Evolutionary conservation across 2,888 invertebrate species (phyloP).

Genomic region (Ferrisia virgata): DNA sequence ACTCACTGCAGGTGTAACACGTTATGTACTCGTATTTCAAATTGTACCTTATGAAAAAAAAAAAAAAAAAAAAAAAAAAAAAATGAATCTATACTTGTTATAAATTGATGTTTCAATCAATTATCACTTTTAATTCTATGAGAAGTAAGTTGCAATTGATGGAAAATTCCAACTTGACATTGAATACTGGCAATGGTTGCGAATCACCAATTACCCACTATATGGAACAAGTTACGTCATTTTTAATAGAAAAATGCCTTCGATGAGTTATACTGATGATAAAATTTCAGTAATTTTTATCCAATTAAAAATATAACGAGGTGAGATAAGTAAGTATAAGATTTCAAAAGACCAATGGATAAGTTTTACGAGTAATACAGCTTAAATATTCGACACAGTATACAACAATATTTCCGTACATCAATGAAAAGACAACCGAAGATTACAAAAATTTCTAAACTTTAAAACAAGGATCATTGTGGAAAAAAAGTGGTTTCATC

Average conservation of each 20-base stretch:
- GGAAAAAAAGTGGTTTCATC: too few species aligned
- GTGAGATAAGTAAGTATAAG: background rate
- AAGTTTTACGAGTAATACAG: too few species aligned
- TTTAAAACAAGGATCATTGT: too few species aligned
- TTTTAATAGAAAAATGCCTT: conserved; percentile 2
- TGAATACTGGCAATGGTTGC: background rate
- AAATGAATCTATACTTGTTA: background rate
- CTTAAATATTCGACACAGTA: too few species aligned
- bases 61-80: too few species aligned
- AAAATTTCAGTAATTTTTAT: conserved; percentile 8
- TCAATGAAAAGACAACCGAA: too few species aligned
- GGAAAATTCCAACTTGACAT: conserved; percentile 17
- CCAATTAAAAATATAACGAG: background rate
- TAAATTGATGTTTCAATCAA: conserved; percentile 5
- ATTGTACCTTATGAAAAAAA: too few species aligned
- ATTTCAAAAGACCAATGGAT: background rate
- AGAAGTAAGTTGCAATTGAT: background rate
- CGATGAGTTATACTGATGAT: background rate
- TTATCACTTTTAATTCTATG: background rate
- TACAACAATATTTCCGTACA: too few species aligned
- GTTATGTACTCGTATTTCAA: background rate
- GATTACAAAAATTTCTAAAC: too few species aligned
- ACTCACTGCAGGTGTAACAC: background rate
- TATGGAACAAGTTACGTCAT: background rate
- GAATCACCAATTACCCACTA: background rate